These are phyloP conservation scores for Ethmia dodecea DNA, from an alignment of 2,888 invertebrate species.

Conservation along the genomic window DNA sequence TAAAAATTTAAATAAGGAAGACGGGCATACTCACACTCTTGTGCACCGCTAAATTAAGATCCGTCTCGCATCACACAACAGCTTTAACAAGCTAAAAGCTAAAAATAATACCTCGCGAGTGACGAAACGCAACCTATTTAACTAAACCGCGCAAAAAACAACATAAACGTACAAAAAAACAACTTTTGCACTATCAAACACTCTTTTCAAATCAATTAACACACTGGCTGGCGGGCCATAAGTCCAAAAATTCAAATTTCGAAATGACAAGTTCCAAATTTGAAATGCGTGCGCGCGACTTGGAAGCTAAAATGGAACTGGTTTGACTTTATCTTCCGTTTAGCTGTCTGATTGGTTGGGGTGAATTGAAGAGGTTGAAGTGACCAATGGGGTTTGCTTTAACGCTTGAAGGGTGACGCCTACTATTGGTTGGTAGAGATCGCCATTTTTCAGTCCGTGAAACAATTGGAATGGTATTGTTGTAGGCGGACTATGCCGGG, in stretches of 20 bases:
- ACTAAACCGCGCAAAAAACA: too few species aligned
- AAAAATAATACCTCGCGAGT: slow-evolving; percentile 63
- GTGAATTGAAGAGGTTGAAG: slow-evolving; percentile 33
- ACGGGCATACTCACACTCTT: slow-evolving; percentile 63
- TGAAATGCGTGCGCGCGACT: slow-evolving; percentile 48
- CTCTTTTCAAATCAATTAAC: slow-evolving; percentile 21
- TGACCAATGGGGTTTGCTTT: slow-evolving; percentile 43
- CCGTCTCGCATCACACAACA: slow-evolving; percentile 62
- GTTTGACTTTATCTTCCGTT: slow-evolving; percentile 62
- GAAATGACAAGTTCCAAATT: slow-evolving; percentile 34
- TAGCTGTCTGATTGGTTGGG: slow-evolving; percentile 49
- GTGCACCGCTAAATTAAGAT: slow-evolving; percentile 70
- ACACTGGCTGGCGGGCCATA: too few species aligned
- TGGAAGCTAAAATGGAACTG: slow-evolving; percentile 66
- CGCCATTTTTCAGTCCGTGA: slow-evolving; percentile 70
- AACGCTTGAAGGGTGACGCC: slow-evolving; percentile 50
- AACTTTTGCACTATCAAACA: too few species aligned
- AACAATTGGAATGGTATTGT: slow-evolving; percentile 64
- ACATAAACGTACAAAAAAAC: too few species aligned
- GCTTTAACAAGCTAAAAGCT: slow-evolving; percentile 71
- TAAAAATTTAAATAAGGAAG: slow-evolving; percentile 69
- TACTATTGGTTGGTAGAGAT: slow-evolving; percentile 58
- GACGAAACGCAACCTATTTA: slow-evolving; percentile 68
- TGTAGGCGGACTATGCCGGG: slow-evolving; percentile 56
- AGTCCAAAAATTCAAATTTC: too few species aligned